Evolutionary conservation across 2,113 vertebrate species (phyloP), one percentile per base, ranked within the genome.

Genomic region (Alexandromys fortis): DNA sequence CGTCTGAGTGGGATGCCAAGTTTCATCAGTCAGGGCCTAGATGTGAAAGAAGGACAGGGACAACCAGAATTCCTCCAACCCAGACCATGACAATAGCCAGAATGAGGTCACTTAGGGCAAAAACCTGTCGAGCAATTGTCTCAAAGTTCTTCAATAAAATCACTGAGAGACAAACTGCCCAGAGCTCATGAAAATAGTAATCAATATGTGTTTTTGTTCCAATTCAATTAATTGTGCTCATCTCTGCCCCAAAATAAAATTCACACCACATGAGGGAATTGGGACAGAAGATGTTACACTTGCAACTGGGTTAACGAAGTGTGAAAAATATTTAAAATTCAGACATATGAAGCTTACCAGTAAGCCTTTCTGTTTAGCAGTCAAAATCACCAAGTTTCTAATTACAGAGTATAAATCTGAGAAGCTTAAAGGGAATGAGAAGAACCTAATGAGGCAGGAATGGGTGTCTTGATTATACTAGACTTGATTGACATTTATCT

Each of bases 281-380:
- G 72, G 94, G 24, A 47, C 82, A 76, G 65, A 90, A 7, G 83
- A 94, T 95, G 96, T 95, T 93, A 88, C 42, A 30, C 92, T 94
- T 97, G 95, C 97, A 98, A 52, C 89, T 95, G 95, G 97, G 98
- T 97, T 98, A 98, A 92, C 76, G 92, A 97, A 97, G 97, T 98
- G 97, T 97, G 97, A 91, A 86, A 86, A n/a, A 97, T 97, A 97
- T 97, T 97, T 97, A 97, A 98, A 97, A 97, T 96, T 94, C 98
- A 98, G 97, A 97, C 97, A 94, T 95, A 93, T 24, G 94, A 98
- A 97, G 95, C 97, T 94, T 97, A 96, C 94, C 96, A 97, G 97
- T 96, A 92, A 98, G 98, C 82, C 73, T 96, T 97, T 98, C 94
- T 97, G 93, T 98, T 98, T 97, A 97, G 98, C 98, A 98, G 97